These are phyloP conservation scores for Alitta virens DNA, from an alignment of 2,888 invertebrate genomes.

Conservation along the genomic window DNA sequence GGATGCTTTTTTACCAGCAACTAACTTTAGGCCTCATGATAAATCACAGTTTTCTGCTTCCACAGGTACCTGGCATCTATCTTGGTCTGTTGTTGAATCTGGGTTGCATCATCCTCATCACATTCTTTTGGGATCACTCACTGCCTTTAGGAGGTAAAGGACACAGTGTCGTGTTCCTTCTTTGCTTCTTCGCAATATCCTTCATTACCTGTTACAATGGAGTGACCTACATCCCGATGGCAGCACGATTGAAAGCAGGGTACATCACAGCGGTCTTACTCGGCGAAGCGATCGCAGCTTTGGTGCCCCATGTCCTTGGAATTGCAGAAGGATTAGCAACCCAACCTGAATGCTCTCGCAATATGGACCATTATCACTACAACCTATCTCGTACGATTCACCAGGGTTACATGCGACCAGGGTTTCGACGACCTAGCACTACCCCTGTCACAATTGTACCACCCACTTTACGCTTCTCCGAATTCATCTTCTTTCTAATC, in stretches of 20 bases:
- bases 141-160: not conserved
- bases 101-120: conserved; percentile 12
- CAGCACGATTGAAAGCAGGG: conserved; percentile 10
- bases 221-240: conserved; percentile 25
- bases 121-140: conserved; percentile 21
- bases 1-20: too few relatives aligned
- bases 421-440: not conserved
- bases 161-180: conserved; percentile 23
- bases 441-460: conserved; percentile 5
- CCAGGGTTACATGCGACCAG: not conserved
- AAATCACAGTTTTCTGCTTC: too few relatives aligned
- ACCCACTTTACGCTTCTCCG: conserved; percentile 1
- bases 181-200: conserved; percentile 18
- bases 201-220: conserved; percentile 17
- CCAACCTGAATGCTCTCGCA: not conserved
- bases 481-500: conserved; percentile 19
- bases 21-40: too few relatives aligned
- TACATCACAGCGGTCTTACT: conserved; percentile 25
- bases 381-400: not conserved
- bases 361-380: not conserved
- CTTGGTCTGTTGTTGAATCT: conserved; percentile 13
- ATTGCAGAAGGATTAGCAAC: conserved; percentile 23
- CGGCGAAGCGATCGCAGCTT: conserved; percentile 19
- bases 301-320: conserved; percentile 24
- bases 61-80: conserved; percentile 22